Conservation (phyloP, 2,797 vertebrate genomes). For the Heteromormyrus szaboi region DNA sequence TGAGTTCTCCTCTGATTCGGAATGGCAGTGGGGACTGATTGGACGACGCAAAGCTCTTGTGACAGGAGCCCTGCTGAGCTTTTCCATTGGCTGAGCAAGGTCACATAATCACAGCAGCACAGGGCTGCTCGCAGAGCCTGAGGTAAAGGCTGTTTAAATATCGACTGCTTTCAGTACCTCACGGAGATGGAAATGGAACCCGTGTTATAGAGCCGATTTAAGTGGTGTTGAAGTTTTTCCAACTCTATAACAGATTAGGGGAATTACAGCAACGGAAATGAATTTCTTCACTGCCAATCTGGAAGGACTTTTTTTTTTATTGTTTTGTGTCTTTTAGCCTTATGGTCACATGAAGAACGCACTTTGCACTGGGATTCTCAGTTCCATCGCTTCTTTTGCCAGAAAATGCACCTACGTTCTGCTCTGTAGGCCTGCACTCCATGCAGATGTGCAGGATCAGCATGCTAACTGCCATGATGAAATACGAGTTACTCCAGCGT, state of each 20-base stretch:
- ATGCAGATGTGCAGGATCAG: slow-evolving; percentile 52
- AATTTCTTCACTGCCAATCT: neutral
- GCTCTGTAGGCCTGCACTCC: slow-evolving; percentile 18
- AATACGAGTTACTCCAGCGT: neutral
- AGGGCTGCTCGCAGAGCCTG: neutral
- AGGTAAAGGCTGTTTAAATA: neutral
- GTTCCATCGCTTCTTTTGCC: neutral
- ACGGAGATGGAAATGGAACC: slow-evolving; percentile 8
- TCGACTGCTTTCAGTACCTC: neutral
- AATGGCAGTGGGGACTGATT: slow-evolving; percentile 6
- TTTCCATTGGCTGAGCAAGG: slow-evolving; percentile 5
- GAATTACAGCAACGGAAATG: neutral
- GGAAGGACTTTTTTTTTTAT: neutral
- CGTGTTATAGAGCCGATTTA: neutral
- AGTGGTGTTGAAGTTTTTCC: neutral
- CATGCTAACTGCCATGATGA: slow-evolving; percentile 43
- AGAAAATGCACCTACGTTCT: neutral
- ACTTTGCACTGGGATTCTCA: neutral
- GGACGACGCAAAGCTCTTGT: neutral
- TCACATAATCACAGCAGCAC: neutral
- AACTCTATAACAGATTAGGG: neutral
- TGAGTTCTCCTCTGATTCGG: slow-evolving; percentile 19
- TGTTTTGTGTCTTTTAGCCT: neutral
- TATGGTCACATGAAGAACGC: neutral
- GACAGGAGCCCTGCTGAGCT: slow-evolving; percentile 1